Evolutionary conservation across 2,113 vertebrate genomes (phyloP).

Genomic region (Myotis davidii): DNA sequence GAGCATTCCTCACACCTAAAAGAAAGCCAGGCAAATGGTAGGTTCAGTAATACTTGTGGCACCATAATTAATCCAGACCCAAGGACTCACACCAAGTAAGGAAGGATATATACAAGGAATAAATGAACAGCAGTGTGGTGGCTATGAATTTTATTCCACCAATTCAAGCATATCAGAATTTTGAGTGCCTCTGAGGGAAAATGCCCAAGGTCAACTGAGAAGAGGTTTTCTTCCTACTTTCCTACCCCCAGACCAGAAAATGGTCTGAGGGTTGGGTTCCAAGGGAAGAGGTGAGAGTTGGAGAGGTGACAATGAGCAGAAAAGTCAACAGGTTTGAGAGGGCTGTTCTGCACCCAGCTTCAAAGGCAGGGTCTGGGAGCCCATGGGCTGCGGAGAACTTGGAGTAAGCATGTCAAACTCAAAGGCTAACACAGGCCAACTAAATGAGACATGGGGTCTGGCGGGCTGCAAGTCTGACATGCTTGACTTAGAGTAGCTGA

Average conservation of each 20-base stretch:
- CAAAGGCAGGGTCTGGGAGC: neutral
- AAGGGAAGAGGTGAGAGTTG: neutral
- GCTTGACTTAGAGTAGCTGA: neutral
- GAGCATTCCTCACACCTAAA: neutral
- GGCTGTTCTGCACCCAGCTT: neutral
- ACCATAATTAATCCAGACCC: neutral
- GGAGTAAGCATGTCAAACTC: neutral
- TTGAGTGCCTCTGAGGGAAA: neutral
- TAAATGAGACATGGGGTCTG: too few species aligned
- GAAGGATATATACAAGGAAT: neutral
- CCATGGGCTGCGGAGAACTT: neutral
- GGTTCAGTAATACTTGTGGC: neutral
- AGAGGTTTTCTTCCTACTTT: neutral
- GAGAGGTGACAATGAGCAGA: neutral
- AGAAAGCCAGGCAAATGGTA: neutral
- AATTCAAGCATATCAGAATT: neutral
- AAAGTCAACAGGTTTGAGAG: neutral
- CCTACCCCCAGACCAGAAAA: neutral
- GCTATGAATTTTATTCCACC: neutral
- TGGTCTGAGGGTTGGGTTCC: neutral
- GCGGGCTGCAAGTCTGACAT: too few species aligned
- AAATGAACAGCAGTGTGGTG: neutral
- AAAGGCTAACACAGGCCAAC: too few species aligned
- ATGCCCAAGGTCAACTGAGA: neutral
- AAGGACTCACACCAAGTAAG: neutral